These are phyloP conservation scores for Piaya cayana DNA, from an alignment of 2,113 vertebrate genomes.

Conservation along the genomic window DNA sequence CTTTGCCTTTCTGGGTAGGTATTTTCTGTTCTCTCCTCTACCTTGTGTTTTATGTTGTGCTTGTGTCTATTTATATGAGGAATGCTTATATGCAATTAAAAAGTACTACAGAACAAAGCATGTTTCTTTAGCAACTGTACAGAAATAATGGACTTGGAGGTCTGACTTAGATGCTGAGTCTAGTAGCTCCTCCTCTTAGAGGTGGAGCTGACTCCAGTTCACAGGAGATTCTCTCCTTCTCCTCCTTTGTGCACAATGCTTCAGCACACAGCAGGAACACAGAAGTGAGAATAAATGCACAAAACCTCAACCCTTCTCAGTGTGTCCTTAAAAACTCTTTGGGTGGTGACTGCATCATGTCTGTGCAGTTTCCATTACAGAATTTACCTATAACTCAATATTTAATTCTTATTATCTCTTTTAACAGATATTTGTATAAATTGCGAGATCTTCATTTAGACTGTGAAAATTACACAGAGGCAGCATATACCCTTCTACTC, in stretches of 20 bases:
- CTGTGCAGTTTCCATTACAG: neutral
- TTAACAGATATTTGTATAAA: conserved; percentile 93
- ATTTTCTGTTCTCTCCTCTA: neutral
- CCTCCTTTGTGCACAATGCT: neutral
- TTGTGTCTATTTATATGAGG: fast-evolving
- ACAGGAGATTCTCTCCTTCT: neutral
- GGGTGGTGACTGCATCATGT: neutral
- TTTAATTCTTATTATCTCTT: neutral
- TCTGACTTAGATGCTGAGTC: neutral
- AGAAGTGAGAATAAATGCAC: neutral
- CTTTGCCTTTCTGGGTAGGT: neutral
- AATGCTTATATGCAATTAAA: fast-evolving
- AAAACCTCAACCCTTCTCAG: neutral
- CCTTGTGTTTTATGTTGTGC: neutral
- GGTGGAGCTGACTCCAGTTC: neutral
- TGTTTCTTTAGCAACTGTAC: no score
- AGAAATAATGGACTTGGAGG: neutral
- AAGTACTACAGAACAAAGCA: neutral
- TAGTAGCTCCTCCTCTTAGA: neutral
- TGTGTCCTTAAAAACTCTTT: neutral
- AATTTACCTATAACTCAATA: neutral
- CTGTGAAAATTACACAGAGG: conserved; percentile 95
- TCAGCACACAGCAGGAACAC: neutral
- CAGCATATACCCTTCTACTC: conserved; percentile 92
- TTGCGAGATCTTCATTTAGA: conserved; percentile 95